A percentile compares a stretch with the other conserved stretches of the same genome.
Evolutionary conservation across 2,888 invertebrate genomes (phyloP).

Genomic region (Tuberolachnus salignus): DNA sequence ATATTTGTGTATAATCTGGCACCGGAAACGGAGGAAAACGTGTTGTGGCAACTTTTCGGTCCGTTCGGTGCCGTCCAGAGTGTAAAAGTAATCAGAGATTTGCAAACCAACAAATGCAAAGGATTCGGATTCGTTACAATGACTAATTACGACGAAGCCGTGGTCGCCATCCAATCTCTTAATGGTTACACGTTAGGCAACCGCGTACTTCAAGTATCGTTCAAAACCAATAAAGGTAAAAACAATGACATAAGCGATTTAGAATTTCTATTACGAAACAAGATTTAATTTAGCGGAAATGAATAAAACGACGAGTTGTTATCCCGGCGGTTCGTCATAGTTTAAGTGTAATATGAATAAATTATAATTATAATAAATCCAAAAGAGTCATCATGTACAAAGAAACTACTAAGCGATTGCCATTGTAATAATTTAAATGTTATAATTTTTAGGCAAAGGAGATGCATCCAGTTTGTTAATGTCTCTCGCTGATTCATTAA

Average conservation of each 20-base stretch:
- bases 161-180: slow-evolving; percentile 93
- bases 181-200: slow-evolving; percentile 96
- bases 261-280: slow-evolving; percentile 16
- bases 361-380: too few species aligned
- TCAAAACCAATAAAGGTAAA: slow-evolving; percentile 87
- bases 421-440: slow-evolving; percentile 46
- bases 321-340: background rate
- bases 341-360: slow-evolving; percentile 2
- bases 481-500: slow-evolving; percentile 56
- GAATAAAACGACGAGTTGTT: background rate
- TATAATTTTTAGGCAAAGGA: slow-evolving; percentile 53
- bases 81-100: slow-evolving; percentile 95
- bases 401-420: background rate
- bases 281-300: slow-evolving; percentile 16
- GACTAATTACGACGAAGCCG: slow-evolving; percentile 97
- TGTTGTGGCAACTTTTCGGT: slow-evolving; percentile 93
- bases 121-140: slow-evolving; percentile 98
- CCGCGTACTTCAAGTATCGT: slow-evolving; percentile 95
- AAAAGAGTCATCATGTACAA: slow-evolving; percentile 3
- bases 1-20: slow-evolving; percentile 92
- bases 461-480: slow-evolving; percentile 56
- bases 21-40: slow-evolving; percentile 89
- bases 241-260: slow-evolving; percentile 57
- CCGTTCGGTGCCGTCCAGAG: slow-evolving; percentile 97
- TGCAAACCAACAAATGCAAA: slow-evolving; percentile 95